A percentile compares a stretch with the other conserved stretches of the same genome.
Evolutionary conservation across 2,888 invertebrate species (phyloP).

Genomic region (Dysmachus trigonus): DNA sequence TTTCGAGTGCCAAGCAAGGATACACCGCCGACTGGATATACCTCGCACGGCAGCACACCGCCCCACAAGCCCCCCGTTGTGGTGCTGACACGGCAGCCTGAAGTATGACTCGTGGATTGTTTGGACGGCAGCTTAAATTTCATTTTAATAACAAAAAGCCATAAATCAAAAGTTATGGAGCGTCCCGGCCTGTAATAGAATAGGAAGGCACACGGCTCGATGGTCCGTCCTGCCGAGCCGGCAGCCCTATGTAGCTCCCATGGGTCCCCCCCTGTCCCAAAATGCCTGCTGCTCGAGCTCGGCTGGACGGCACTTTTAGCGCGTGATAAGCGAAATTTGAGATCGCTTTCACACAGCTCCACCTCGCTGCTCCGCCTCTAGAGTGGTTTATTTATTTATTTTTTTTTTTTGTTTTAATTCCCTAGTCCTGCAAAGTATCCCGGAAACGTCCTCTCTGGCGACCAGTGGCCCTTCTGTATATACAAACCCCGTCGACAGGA

Average conservation of each 20-base stretch:
- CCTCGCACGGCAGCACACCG: background rate
- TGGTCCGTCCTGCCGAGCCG: background rate
- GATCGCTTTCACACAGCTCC: background rate
- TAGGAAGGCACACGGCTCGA: background rate
- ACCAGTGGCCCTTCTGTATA: background rate
- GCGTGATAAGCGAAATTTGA: slow-evolving; percentile 15
- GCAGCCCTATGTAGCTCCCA: background rate
- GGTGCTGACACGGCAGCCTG: background rate
- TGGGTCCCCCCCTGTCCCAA: background rate
- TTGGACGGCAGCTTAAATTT: slow-evolving; percentile 37
- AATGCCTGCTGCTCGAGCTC: background rate
- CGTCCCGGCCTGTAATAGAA: background rate
- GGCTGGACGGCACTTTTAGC: background rate
- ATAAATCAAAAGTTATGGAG: slow-evolving; percentile 46
- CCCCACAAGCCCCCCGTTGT: background rate
- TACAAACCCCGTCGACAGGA: background rate
- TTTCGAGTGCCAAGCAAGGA: background rate
- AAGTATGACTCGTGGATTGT: slow-evolving; percentile 4
- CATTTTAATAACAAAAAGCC: slow-evolving; percentile 46
- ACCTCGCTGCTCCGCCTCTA: background rate
- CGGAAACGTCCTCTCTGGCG: background rate
- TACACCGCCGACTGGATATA: background rate
- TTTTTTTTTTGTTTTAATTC: background rate
- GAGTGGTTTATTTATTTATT: background rate
- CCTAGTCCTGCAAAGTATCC: background rate